Base-by-base conservation (phyloP, 2,113 vertebrate species). In the Callaeas wilsoni region DNA sequence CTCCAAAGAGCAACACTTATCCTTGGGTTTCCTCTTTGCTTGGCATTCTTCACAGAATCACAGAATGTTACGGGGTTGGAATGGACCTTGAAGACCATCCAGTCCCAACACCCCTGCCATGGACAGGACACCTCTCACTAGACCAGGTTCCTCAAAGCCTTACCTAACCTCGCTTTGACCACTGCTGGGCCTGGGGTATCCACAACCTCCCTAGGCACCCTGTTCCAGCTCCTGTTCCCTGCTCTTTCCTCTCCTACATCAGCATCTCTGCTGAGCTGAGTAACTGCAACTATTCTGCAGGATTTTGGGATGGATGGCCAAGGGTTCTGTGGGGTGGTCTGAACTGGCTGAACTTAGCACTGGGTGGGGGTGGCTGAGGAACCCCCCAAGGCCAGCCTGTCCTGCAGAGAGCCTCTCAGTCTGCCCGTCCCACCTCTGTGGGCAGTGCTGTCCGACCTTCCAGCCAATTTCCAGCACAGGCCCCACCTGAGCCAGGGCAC, bases 361-460 rank as follows among this genome's bases (percentile, higher is more conserved):
- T 16, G 63, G 18, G 7, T 2, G 12, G 23, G 4, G n/a, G 8
- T 37, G 50, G n/a, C 52, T 30, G 37, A 59, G 19, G 75, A 86
- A 7, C 13, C 1, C 12, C 57, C 22, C 0, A 8, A 7, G 14
- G 23, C 26, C 16, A 5, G 14, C 33, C 57, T 22, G 10, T 10
- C 47, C 57, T 5, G 21, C 37, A 56, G 10, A 4, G 2, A 27
- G 11, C 7, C 27, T 30, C 68, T 65, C 47, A 8, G 57, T 23
- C 11, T 44, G 25, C 23, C 77, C 21, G n/a, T 57, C 59, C 42
- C 56, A 13, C 49, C 33, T 7, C 57, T 47, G 17, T 3, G 35
- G 4, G 12, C 56, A 17, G 30, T 10, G 57, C 78, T 21, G 35
- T 32, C 42, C 33, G 57, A 30, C 6, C 23, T 16, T 5, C 20